phyloP scores from a whole-genome alignment of 2,888 invertebrate species.

The Heliconius sara region DNA sequence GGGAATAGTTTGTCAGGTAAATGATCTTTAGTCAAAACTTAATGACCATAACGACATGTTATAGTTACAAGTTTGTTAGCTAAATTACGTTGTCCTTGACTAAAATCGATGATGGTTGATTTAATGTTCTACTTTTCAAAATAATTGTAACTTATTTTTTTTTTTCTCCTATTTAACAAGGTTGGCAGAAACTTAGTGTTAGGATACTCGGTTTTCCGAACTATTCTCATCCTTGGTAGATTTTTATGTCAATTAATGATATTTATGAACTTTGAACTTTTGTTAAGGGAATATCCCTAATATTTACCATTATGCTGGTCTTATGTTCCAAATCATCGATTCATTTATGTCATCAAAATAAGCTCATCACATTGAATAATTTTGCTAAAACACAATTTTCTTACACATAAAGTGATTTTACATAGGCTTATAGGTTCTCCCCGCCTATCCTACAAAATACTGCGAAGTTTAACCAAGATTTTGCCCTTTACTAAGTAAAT shows the following conservation, averaged over 20 bases:
- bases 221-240: no score
- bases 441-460: not conserved
- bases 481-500: not conserved
- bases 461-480: no score
- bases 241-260: no score
- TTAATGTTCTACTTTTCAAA: not conserved
- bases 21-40: not conserved
- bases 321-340: not conserved
- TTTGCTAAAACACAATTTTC: no score
- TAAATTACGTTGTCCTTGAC: not conserved
- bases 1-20: no score
- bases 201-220: not conserved
- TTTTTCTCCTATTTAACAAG: not conserved
- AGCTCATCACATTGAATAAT: no score
- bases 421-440: not conserved
- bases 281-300: no score
- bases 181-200: not conserved
- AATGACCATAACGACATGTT: not conserved
- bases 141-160: not conserved
- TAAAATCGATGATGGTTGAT: not conserved
- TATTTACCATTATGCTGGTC: not conserved
- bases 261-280: no score
- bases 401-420: no score
- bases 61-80: not conserved
- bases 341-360: no score